Percentiles rank a stretch among this genome's conserved stretches.
Conservation (phyloP, 2,888 invertebrate genomes). For the Dryobota labecula region DNA sequence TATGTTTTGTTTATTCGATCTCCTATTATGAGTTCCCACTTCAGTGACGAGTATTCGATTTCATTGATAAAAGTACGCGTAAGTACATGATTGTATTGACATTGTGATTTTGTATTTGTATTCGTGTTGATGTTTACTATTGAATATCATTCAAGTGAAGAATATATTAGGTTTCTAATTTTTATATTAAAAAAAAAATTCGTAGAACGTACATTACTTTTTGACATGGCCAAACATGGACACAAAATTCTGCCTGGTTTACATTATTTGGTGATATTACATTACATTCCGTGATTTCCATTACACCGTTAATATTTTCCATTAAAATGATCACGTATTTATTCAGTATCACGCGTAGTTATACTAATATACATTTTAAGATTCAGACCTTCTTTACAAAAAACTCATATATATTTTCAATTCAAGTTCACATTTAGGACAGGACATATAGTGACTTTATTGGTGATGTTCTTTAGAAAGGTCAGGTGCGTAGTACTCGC, state of each 20-base stretch:
- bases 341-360: background rate
- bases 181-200: slow-evolving; percentile 28
- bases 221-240: slow-evolving; percentile 13
- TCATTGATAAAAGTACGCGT: background rate
- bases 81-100: background rate
- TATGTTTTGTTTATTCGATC: too few species aligned
- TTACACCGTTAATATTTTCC: slow-evolving; percentile 42
- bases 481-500: too few species aligned
- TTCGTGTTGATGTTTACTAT: slow-evolving; percentile 14
- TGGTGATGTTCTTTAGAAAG: too few species aligned
- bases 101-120: slow-evolving; percentile 22
- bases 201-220: background rate
- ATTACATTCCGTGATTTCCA: slow-evolving; percentile 30
- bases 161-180: slow-evolving; percentile 9
- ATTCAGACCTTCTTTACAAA: background rate
- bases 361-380: slow-evolving; percentile 5
- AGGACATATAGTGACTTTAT: too few species aligned
- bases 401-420: slow-evolving; percentile 5
- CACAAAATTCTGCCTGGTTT: slow-evolving; percentile 19
- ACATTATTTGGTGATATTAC: slow-evolving; percentile 27
- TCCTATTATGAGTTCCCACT: background rate
- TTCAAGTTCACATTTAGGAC: background rate
- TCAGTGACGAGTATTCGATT: slow-evolving; percentile 5
- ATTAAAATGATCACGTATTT: slow-evolving; percentile 35
- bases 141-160: slow-evolving; percentile 19